phyloP scores from a whole-genome alignment of 2,888 invertebrate species.

The Clusia tigrina region DNA sequence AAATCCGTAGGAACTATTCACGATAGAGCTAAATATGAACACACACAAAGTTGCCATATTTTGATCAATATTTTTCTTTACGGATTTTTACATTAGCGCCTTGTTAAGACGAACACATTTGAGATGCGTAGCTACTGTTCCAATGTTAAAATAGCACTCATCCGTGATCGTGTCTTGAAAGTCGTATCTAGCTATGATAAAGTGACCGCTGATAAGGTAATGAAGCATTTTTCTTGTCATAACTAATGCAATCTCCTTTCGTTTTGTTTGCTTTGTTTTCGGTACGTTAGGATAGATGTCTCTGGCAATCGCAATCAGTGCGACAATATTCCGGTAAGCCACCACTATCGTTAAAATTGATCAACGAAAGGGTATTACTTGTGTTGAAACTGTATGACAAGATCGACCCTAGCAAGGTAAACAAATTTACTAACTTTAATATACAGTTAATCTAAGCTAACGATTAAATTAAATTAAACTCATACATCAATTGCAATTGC shows the following conservation, averaged over 20 bases:
- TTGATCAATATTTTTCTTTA: no score
- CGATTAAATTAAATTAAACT: constrained; percentile 18
- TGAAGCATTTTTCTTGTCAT: constrained; percentile 19
- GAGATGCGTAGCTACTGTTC: constrained; percentile 49
- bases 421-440: constrained; percentile 36
- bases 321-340: constrained; percentile 79
- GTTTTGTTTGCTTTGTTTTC: constrained; percentile 52
- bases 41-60: no score
- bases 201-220: constrained; percentile 85
- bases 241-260: constrained; percentile 42
- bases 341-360: constrained; percentile 82
- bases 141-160: constrained; percentile 71
- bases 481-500: constrained; percentile 12
- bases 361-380: constrained; percentile 89
- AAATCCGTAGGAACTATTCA: no score
- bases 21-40: no score
- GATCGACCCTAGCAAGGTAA: constrained; percentile 92
- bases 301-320: constrained; percentile 69
- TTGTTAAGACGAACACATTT: constrained; percentile 21
- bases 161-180: constrained; percentile 84
- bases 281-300: constrained; percentile 60
- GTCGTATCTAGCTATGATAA: constrained; percentile 90
- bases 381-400: constrained; percentile 98
- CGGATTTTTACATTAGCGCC: constrained; percentile 22
- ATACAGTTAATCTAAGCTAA: not conserved